phyloP scores from a whole-genome alignment of 2,797 vertebrate genomes.

The Leucoraja ocellata region DNA sequence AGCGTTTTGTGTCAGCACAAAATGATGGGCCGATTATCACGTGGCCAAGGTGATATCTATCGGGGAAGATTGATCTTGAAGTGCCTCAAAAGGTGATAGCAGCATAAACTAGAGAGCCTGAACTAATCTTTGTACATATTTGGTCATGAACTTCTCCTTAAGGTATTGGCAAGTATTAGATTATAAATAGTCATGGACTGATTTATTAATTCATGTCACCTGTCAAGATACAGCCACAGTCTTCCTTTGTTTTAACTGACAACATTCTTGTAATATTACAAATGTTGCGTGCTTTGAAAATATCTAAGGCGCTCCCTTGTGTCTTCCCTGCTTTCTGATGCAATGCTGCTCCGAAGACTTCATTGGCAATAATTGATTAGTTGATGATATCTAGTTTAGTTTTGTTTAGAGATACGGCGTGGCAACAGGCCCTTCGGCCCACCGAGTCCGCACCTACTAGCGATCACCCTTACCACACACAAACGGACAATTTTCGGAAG shows the following conservation, averaged over 20 bases:
- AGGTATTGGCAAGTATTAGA: conserved; percentile 54
- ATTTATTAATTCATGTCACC: conserved; percentile 77
- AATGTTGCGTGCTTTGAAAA: conserved; percentile 40
- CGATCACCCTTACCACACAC: no score
- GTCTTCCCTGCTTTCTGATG: conserved; percentile 49
- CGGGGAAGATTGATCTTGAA: conserved; percentile 60
- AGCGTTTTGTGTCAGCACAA: conserved; percentile 47
- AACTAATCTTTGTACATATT: conserved; percentile 56
- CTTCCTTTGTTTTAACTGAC: conserved; percentile 69
- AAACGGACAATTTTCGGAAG: no score
- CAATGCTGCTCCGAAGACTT: conserved; percentile 56
- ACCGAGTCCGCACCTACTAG: no score
- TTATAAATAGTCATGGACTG: conserved; percentile 62
- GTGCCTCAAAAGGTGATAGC: conserved; percentile 51
- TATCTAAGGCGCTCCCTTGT: conserved; percentile 50
- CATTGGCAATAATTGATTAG: conserved; percentile 70
- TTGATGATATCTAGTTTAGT: conserved; percentile 55
- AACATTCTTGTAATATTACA: conserved; percentile 55
- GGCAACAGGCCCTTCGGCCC: no score
- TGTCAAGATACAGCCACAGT: conserved; percentile 69
- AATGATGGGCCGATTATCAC: conserved; percentile 60
- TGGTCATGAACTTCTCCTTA: conserved; percentile 56
- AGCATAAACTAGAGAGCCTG: conserved; percentile 51
- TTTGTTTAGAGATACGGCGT: no score
- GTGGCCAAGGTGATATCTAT: conserved; percentile 61